Conservation (phyloP, 2,113 vertebrate species). For the Sterrhoptilus dennistouni region DNA sequence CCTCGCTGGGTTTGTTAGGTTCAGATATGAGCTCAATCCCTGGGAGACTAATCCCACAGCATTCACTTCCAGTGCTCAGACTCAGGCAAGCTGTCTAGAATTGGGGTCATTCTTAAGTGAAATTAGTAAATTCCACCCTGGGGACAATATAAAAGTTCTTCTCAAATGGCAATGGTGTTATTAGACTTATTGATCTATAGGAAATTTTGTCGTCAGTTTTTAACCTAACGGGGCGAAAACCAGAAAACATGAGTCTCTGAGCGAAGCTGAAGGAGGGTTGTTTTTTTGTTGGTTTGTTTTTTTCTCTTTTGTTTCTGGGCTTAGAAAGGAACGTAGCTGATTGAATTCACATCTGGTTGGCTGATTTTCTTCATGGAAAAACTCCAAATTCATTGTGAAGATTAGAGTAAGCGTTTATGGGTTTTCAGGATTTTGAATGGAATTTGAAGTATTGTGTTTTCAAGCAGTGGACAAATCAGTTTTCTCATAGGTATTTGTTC, state of each 20-base stretch:
- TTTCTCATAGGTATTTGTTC: constrained; percentile 79
- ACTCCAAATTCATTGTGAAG: constrained; percentile 76
- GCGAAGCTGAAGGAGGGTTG: background rate
- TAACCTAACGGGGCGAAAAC: background rate
- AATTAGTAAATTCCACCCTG: background rate
- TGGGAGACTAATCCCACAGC: background rate
- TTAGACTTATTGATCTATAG: background rate
- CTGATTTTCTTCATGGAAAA: constrained; percentile 75
- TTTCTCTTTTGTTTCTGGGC: constrained; percentile 58
- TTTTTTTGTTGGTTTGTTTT: background rate
- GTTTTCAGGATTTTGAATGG: constrained; percentile 72
- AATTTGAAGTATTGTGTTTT: constrained; percentile 80
- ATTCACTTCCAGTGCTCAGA: background rate
- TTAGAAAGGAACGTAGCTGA: constrained; percentile 69
- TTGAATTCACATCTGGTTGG: constrained; percentile 79
- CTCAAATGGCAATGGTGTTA: background rate
- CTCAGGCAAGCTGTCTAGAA: background rate
- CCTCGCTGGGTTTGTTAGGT: background rate
- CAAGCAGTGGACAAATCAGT: constrained; percentile 70
- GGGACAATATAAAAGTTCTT: background rate
- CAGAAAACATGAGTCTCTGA: background rate
- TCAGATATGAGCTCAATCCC: background rate
- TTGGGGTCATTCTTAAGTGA: background rate
- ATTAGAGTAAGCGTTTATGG: constrained; percentile 75
- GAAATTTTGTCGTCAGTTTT: background rate